Evolutionary conservation across 2,888 invertebrate species (phyloP).

Genomic region (Fragum whitleyi): DNA sequence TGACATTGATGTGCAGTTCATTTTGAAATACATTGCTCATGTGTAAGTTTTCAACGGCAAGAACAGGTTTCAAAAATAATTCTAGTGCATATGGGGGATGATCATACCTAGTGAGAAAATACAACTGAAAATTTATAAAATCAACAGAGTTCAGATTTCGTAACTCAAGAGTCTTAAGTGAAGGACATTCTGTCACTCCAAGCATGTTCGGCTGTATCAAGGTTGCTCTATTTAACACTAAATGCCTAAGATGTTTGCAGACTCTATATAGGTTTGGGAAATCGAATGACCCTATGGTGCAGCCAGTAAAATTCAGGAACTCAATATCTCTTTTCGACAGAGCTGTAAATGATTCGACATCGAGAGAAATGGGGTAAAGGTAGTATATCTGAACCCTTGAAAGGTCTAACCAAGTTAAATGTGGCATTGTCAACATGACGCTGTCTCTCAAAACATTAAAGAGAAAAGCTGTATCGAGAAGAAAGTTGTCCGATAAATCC

Average conservation of each 20-base stretch:
- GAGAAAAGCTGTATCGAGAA: neutral
- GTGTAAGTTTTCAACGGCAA: too few relatives aligned
- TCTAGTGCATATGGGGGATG: too few relatives aligned
- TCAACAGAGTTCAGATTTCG: neutral
- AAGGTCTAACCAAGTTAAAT: neutral
- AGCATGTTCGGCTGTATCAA: neutral
- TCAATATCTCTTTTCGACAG: constrained; percentile 12
- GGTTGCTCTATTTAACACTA: constrained; percentile 2
- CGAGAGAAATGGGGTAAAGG: neutral
- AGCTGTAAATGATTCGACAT: neutral
- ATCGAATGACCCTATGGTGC: constrained; percentile 8
- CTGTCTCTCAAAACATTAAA: neutral
- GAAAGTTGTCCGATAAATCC: constrained; percentile 14
- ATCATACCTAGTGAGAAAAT: too few relatives aligned
- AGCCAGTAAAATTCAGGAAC: constrained; percentile 17
- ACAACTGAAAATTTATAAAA: neutral
- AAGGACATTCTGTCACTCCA: neutral
- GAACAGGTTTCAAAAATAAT: too few relatives aligned
- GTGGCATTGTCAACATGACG: neutral
- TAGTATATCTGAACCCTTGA: constrained; percentile 8
- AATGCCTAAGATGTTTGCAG: neutral
- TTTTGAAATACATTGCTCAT: too few relatives aligned
- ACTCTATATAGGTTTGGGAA: neutral
- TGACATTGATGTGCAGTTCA: too few relatives aligned
- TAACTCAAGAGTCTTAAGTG: constrained; percentile 10